Evolutionary conservation across 2,888 invertebrate genomes (phyloP).

Genomic region (Cyrtodaria siliqua): DNA sequence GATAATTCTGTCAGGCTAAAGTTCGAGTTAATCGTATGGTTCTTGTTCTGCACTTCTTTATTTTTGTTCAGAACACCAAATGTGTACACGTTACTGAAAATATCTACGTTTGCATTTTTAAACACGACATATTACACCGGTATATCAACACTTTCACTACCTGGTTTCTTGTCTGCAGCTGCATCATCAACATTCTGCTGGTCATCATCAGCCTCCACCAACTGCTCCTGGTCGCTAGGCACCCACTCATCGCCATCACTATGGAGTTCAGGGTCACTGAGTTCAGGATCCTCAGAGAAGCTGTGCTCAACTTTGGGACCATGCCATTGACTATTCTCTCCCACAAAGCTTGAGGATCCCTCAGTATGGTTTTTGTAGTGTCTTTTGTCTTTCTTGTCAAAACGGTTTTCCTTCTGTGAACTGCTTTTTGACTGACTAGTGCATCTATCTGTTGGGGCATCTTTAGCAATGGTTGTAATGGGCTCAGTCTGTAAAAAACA

Average conservation of each 20-base stretch:
- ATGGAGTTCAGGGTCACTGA: conserved; percentile 71
- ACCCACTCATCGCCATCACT: conserved; percentile 60
- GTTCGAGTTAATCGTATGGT: too few relatives aligned
- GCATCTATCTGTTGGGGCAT: too few relatives aligned
- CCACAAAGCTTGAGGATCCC: conserved; percentile 22
- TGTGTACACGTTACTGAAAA: too few relatives aligned
- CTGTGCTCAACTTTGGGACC: conserved; percentile 31
- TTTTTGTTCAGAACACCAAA: too few relatives aligned
- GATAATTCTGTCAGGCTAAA: too few relatives aligned
- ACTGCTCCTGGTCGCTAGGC: conserved; percentile 69
- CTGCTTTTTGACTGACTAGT: not conserved
- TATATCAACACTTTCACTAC: too few relatives aligned
- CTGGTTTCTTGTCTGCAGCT: not conserved
- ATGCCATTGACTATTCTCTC: not conserved
- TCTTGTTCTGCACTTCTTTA: too few relatives aligned
- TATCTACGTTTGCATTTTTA: too few relatives aligned
- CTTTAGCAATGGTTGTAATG: too few relatives aligned
- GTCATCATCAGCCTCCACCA: conserved; percentile 23
- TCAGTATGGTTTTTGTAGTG: conserved; percentile 45
- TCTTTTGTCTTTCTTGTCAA: conserved; percentile 68
- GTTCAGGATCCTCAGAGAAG: conserved; percentile 59
- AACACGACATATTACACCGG: too few relatives aligned
- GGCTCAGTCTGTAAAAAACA: too few relatives aligned
- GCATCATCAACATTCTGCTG: conserved; percentile 2
- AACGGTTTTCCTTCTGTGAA: conserved; percentile 41